phyloP scores from a whole-genome alignment of 1,140 invertebrate genomes.

The Drosophila seguyi region DNA sequence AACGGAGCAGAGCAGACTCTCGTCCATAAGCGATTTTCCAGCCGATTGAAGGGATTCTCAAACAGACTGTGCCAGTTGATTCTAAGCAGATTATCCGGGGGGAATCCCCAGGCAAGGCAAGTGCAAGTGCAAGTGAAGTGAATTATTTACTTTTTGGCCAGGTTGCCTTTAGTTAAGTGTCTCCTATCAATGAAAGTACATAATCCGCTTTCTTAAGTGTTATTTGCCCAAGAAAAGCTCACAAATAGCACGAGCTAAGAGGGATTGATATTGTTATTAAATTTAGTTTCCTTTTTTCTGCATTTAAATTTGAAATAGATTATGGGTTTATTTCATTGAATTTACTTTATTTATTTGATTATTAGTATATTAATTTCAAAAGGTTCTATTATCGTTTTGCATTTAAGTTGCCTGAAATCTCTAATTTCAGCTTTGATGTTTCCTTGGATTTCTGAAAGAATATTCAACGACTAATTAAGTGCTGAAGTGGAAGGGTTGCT shows the following conservation, averaged over 20 bases:
- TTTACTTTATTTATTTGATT: too few species aligned
- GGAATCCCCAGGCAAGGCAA: not conserved
- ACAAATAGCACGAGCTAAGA: not conserved
- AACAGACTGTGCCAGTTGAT: constrained; percentile 46
- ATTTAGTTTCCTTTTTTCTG: not conserved
- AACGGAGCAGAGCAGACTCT: not conserved
- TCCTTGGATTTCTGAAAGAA: constrained; percentile 14
- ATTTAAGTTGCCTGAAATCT: constrained; percentile 6
- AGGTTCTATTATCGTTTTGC: not conserved
- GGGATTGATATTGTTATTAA: not conserved
- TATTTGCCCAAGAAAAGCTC: constrained; percentile 9
- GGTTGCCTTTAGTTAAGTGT: constrained; percentile 12
- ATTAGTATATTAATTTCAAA: not conserved
- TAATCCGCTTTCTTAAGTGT: constrained; percentile 24
- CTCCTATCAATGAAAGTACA: constrained; percentile 1
- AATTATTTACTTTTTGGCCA: constrained; percentile 35
- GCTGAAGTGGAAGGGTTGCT: constrained; percentile 22
- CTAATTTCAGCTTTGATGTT: constrained; percentile 36
- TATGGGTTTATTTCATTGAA: not conserved
- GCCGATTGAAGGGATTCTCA: constrained; percentile 52
- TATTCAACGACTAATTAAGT: constrained; percentile 51
- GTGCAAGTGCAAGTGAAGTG: constrained; percentile 31
- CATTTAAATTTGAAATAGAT: not conserved
- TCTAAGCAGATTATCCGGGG: constrained; percentile 40
- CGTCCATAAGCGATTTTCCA: constrained; percentile 42